phyloP scores from a whole-genome alignment of 2,113 vertebrate species.

The Aramus guarauna region DNA sequence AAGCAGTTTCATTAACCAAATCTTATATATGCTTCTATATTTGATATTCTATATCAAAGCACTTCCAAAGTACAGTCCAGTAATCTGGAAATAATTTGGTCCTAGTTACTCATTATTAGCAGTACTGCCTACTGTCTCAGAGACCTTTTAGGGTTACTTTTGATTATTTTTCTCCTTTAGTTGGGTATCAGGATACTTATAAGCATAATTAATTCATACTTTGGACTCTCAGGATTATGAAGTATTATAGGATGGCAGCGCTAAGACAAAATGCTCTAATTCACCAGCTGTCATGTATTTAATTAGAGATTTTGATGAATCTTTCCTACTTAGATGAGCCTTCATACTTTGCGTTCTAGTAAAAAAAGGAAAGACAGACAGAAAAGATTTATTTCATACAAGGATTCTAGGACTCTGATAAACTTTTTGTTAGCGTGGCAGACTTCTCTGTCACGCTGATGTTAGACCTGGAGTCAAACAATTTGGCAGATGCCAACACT shows the following conservation, averaged over 20 bases:
- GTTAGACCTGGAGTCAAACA: not conserved
- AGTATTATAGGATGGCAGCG: constrained; percentile 70
- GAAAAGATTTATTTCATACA: not conserved
- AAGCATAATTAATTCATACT: constrained; percentile 78
- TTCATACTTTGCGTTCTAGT: constrained; percentile 4
- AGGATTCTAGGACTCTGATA: not conserved
- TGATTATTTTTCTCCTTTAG: constrained; percentile 2
- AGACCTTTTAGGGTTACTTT: constrained; percentile 22
- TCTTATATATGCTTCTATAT: not conserved
- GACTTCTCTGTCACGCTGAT: not conserved
- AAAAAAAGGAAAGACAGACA: not conserved
- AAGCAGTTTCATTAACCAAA: not conserved
- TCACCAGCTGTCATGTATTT: constrained; percentile 79
- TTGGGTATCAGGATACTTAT: constrained; percentile 60
- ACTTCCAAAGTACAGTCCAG: not conserved
- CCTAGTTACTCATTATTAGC: not conserved
- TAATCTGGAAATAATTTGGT: not conserved
- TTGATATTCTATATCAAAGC: not conserved
- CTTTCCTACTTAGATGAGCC: constrained; percentile 59
- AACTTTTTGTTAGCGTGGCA: not conserved
- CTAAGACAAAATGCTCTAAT: constrained; percentile 79
- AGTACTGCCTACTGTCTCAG: not conserved
- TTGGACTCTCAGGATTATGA: constrained; percentile 77
- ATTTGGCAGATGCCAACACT: not conserved
- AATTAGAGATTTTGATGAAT: constrained; percentile 78